Base-by-base conservation (phyloP, 2,888 invertebrate genomes). In the Bellardia pandia region DNA sequence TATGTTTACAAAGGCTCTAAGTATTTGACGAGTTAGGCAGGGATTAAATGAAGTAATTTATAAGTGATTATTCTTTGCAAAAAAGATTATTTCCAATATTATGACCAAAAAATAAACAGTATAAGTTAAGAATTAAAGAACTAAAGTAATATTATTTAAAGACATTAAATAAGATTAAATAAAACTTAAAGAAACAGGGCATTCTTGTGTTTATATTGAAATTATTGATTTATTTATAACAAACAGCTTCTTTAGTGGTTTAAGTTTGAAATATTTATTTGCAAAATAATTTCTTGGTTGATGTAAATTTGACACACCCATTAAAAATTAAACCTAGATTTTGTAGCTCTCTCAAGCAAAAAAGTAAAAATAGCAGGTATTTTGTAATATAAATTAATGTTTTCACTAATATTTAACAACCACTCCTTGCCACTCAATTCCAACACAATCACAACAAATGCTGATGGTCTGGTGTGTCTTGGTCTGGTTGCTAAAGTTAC, bases 371-470 rank as follows among this genome's bases (percentile, higher is more conserved):
- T 37, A 11, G 56, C 30, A 37, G 37, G 30, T 40, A 45, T 64
- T 64, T 37, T 42, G 1, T 23, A 23, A 23, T 66, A 16, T 66
- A 11, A n/a, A 23, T 13, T 6, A 42, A 42, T 66, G 5, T 56
- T 30, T 58, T 58, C 58, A 72, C 72, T 58, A 81, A 81, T 81
- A 66, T 66, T 71, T 60, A 60, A 74, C 66, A 66, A 77, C 40
- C 56, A 68, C 74, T 66, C 14, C 72, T 48, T 64, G 33, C 48
- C 53, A 56, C 7, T 80, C 72, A 42, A 72, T 66, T 51, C 45
- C 69, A 42, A 16, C n/a, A 64, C 42, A 42, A 11, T 42, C 66
- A 23, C 4, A 4, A 42, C 66, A 66, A 66, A 66, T 45, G 0
- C 45, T 3, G 23, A 58, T 58, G 14, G 42, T 42, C 58, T 58